Conservation (phyloP, 2,797 vertebrate species). For the Anguilla pacifica region DNA sequence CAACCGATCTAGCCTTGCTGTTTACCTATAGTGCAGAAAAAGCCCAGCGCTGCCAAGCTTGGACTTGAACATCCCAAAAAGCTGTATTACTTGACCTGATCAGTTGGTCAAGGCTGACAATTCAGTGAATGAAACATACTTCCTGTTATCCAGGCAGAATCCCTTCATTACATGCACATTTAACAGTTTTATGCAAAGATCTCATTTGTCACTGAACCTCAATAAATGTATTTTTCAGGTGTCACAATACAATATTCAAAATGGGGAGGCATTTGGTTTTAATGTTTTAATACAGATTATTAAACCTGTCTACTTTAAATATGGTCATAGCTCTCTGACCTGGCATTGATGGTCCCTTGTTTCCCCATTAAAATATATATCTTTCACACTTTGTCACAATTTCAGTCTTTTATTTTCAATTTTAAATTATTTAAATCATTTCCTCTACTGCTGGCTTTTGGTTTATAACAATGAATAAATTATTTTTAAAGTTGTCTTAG, state of each 20-base stretch:
- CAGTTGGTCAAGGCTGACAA: not conserved
- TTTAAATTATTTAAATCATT: no score
- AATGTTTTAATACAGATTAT: not conserved
- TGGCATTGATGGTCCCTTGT: no score
- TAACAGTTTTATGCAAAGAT: not conserved
- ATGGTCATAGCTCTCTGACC: no score
- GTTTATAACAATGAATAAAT: no score
- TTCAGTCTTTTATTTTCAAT: no score
- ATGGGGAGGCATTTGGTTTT: not conserved
- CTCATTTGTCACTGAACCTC: not conserved
- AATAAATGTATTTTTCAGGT: not conserved
- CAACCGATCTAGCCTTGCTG: not conserved
- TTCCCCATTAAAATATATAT: no score
- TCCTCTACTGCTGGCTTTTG: no score
- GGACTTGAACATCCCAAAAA: not conserved
- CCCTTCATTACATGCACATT: no score
- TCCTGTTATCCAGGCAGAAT: not conserved
- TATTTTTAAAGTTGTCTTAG: no score
- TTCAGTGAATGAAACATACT: not conserved
- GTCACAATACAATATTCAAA: not conserved
- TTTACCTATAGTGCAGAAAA: not conserved
- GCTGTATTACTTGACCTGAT: not conserved
- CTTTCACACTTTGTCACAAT: no score
- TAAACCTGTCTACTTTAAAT: not conserved
- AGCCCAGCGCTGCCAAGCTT: not conserved